A percentile compares a stretch with the other conserved stretches of the same genome.
Conservation (phyloP, 2,113 vertebrate genomes). For the Petromus typicus region DNA sequence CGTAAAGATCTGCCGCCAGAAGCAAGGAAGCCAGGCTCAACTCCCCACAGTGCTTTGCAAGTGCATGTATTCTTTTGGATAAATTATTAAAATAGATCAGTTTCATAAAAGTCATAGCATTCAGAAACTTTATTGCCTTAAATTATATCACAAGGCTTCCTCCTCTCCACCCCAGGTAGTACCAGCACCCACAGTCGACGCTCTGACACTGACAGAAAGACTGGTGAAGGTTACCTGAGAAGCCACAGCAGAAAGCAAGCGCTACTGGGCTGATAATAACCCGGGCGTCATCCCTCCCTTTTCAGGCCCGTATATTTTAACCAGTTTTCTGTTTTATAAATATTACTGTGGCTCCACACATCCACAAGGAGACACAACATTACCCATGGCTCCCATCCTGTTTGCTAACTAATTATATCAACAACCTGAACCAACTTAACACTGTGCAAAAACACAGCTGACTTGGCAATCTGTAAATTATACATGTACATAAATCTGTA, state of each 20-base stretch:
- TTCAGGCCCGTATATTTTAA: constrained; percentile 22
- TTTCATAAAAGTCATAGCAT: background rate
- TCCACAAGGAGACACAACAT: constrained; percentile 35
- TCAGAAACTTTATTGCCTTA: background rate
- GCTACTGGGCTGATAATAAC: background rate
- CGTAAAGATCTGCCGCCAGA: background rate
- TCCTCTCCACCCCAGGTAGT: background rate
- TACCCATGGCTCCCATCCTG: constrained; percentile 39
- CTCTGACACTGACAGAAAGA: background rate
- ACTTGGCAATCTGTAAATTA: constrained; percentile 77
- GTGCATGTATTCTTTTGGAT: background rate
- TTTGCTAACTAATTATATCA: constrained; percentile 73
- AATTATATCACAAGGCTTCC: background rate
- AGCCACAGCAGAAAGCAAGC: background rate
- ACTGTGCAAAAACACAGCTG: constrained; percentile 77
- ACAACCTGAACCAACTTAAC: constrained; percentile 77
- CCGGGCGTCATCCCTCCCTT: background rate
- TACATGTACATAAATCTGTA: constrained; percentile 66
- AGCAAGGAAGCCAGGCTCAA: background rate
- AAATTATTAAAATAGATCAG: background rate
- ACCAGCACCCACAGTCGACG: background rate
- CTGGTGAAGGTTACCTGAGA: constrained; percentile 28
- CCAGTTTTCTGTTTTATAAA: constrained; percentile 65
- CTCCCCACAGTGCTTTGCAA: background rate
- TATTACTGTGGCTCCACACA: constrained; percentile 25